Evolutionary conservation across 2,797 vertebrate species (phyloP).

Genomic region (Channallabes apus): DNA sequence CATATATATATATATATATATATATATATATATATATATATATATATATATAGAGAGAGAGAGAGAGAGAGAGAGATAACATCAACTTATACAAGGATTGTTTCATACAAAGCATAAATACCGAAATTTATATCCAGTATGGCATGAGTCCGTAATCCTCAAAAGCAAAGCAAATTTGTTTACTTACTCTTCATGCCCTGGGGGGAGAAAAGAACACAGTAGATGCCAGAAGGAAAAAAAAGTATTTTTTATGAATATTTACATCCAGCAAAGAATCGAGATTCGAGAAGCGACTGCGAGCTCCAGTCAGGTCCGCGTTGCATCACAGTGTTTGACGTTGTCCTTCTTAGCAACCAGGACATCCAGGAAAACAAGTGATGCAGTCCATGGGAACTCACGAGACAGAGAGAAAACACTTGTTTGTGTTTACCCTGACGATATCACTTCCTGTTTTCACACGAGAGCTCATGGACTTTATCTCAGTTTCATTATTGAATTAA

Average conservation of each 20-base stretch:
- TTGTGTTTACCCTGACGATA: not conserved
- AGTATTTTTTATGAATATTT: not conserved
- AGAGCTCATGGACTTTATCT: not conserved
- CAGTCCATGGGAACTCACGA: not conserved
- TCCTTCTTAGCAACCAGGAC: not conserved
- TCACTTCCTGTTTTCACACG: slow-evolving; percentile 5
- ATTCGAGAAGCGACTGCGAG: not conserved
- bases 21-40: not conserved
- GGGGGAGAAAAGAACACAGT: not conserved
- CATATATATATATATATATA: no score
- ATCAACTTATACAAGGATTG: not conserved
- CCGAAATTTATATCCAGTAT: not conserved
- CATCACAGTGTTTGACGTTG: not conserved
- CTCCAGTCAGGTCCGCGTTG: not conserved
- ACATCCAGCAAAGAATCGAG: not conserved
- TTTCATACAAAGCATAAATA: not conserved
- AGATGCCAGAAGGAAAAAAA: not conserved
- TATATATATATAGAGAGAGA: no score
- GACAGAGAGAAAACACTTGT: not conserved
- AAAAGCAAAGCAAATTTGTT: not conserved
- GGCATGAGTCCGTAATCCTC: not conserved
- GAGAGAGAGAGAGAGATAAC: not conserved
- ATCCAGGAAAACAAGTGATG: slow-evolving; percentile 5
- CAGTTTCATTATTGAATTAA: not conserved
- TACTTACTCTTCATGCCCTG: slow-evolving; percentile 1